phyloP scores from a whole-genome alignment of 2,888 invertebrate species.

The Lamellibrachia satsuma region DNA sequence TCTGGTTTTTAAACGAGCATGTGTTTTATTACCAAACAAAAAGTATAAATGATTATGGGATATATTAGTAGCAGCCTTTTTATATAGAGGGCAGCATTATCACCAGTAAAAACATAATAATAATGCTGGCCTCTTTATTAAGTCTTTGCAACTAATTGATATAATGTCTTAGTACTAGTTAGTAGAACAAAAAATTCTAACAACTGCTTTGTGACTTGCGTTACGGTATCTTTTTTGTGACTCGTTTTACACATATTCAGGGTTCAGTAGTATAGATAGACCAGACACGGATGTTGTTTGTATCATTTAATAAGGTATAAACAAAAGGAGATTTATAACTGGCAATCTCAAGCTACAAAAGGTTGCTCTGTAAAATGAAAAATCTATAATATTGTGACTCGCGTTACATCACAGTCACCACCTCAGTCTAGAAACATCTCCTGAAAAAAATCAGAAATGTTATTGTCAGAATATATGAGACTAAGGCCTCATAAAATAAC shows the following conservation, averaged over 20 bases:
- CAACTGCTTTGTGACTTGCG: neutral
- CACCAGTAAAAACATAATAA: no score
- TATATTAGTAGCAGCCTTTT: neutral
- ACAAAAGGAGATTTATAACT: neutral
- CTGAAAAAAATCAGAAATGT: conserved; percentile 3
- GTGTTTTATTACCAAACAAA: neutral
- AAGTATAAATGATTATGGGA: neutral
- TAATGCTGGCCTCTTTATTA: no score
- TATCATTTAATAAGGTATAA: conserved; percentile 22
- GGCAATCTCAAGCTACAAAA: neutral
- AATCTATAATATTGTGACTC: conserved; percentile 2
- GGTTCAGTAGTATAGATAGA: conserved; percentile 1
- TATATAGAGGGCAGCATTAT: no score
- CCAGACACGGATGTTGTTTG: neutral
- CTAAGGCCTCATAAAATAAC: conserved; percentile 17
- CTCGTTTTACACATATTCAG: neutral
- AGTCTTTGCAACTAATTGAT: no score
- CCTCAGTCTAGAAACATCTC: neutral
- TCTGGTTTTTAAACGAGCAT: no score
- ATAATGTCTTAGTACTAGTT: no score
- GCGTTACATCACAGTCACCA: neutral
- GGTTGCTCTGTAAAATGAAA: neutral
- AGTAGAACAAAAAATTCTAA: neutral
- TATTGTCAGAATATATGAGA: conserved; percentile 17
- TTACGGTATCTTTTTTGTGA: conserved; percentile 13